These are phyloP conservation scores for Scaptomyza polygonia DNA, from an alignment of 2,888 invertebrate genomes.

Conservation along the genomic window DNA sequence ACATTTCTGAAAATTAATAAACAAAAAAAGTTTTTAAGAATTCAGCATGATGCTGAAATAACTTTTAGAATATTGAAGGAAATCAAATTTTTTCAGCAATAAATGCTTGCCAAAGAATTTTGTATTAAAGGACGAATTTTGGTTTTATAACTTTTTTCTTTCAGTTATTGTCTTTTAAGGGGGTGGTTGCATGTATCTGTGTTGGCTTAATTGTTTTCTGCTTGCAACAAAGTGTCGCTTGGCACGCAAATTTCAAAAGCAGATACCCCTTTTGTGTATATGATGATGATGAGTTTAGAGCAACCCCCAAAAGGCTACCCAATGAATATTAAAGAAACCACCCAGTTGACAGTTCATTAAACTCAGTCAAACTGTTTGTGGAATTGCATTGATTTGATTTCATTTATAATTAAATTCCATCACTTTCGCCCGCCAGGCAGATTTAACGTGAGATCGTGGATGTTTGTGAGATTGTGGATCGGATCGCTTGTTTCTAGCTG, in stretches of 20 bases:
- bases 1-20: too few species aligned
- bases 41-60: too few species aligned
- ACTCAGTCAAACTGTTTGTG: slow-evolving; percentile 40
- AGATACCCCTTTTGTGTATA: slow-evolving; percentile 15
- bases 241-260: slow-evolving; percentile 59
- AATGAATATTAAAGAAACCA: slow-evolving; percentile 26
- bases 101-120: too few species aligned
- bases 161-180: not conserved
- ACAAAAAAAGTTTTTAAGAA: too few species aligned
- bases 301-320: slow-evolving; percentile 21
- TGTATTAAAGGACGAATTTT: too few species aligned
- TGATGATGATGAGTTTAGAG: slow-evolving; percentile 21
- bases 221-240: slow-evolving; percentile 69
- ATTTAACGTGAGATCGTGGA: slow-evolving; percentile 6
- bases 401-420: slow-evolving; percentile 38
- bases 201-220: slow-evolving; percentile 67
- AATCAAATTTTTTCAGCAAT: too few species aligned
- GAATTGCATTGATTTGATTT: slow-evolving; percentile 57
- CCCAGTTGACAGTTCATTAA: slow-evolving; percentile 53
- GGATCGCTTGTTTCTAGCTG: slow-evolving; percentile 5
- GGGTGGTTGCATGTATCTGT: slow-evolving; percentile 25
- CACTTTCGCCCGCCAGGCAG: slow-evolving; percentile 1
- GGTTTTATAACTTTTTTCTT: not conserved
- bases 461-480: slow-evolving; percentile 11
- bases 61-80: too few species aligned